phyloP scores from a whole-genome alignment of 23 tunicate species.

The Ciona savignyi region DNA sequence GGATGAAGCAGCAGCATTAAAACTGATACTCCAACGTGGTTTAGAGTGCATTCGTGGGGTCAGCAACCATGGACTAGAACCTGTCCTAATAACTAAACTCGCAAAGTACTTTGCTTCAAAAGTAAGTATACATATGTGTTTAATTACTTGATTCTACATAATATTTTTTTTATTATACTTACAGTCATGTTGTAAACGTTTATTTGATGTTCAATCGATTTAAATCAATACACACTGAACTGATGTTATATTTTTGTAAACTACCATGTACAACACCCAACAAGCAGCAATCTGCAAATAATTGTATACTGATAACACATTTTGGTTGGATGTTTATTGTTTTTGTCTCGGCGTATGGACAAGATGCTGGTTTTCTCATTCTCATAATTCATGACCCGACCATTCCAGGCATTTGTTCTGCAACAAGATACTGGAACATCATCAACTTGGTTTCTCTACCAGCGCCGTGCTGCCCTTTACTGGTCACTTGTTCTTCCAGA shows the following conservation, averaged over 20 bases:
- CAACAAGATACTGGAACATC: conserved; percentile 21
- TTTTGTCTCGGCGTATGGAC: too few relatives aligned
- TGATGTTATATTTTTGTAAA: too few relatives aligned
- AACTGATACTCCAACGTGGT: conserved; percentile 29
- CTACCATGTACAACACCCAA: too few relatives aligned
- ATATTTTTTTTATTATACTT: background rate
- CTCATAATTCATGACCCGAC: background rate
- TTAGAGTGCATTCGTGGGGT: conserved; percentile 58
- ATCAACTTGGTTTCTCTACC: conserved; percentile 47
- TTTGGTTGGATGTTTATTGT: too few relatives aligned
- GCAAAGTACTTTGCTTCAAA: conserved; percentile 86
- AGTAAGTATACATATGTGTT: too few relatives aligned
- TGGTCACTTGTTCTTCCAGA: conserved; percentile 59
- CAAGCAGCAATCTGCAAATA: too few relatives aligned
- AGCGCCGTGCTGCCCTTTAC: conserved; percentile 60
- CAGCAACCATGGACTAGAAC: conserved; percentile 69
- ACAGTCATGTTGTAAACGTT: background rate
- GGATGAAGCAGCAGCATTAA: background rate
- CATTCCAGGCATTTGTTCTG: conserved; percentile 24
- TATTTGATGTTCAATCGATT: too few relatives aligned
- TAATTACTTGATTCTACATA: background rate
- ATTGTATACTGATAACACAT: too few relatives aligned
- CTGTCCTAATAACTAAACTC: conserved; percentile 33
- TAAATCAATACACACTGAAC: too few relatives aligned
- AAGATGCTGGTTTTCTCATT: too few relatives aligned